Conservation (phyloP, 23 tunicate species). For the Halocynthia roretzi region DNA sequence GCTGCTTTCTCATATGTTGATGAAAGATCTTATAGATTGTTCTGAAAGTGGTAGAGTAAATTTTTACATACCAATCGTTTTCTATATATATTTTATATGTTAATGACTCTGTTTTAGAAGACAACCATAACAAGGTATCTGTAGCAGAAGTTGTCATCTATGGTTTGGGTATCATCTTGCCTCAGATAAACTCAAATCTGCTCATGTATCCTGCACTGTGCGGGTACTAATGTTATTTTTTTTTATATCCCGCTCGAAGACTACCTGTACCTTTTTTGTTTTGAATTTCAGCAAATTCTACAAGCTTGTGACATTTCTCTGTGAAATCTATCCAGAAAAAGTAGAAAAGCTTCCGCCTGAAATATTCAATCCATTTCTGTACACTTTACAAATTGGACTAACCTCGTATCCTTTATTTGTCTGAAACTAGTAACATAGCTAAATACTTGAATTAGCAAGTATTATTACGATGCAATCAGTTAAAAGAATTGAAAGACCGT, state of each 20-base stretch:
- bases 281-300: slow-evolving; percentile 42
- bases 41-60: slow-evolving; percentile 29
- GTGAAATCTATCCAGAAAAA: slow-evolving; percentile 71
- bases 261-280: neutral
- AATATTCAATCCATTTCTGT: slow-evolving; percentile 29
- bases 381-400: slow-evolving; percentile 49
- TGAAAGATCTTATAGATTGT: slow-evolving; percentile 67
- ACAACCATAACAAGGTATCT: slow-evolving; percentile 10
- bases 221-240: slow-evolving; percentile 1
- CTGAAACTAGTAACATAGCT: too few species aligned
- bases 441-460: too few species aligned
- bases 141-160: slow-evolving; percentile 68
- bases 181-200: slow-evolving; percentile 39
- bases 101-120: neutral
- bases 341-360: slow-evolving; percentile 38
- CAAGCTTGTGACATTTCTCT: slow-evolving; percentile 60
- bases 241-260: too few species aligned
- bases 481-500: too few species aligned
- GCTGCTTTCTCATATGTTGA: slow-evolving; percentile 47
- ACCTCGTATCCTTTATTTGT: slow-evolving; percentile 19
- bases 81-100: neutral
- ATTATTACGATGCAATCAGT: too few species aligned
- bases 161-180: slow-evolving; percentile 58
- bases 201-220: slow-evolving; percentile 61
- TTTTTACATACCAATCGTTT: neutral